Percentiles rank a stretch among this genome's conserved stretches.
Evolutionary conservation across 2,797 vertebrate genomes (phyloP).

Genomic region (Eulemur coronatus): DNA sequence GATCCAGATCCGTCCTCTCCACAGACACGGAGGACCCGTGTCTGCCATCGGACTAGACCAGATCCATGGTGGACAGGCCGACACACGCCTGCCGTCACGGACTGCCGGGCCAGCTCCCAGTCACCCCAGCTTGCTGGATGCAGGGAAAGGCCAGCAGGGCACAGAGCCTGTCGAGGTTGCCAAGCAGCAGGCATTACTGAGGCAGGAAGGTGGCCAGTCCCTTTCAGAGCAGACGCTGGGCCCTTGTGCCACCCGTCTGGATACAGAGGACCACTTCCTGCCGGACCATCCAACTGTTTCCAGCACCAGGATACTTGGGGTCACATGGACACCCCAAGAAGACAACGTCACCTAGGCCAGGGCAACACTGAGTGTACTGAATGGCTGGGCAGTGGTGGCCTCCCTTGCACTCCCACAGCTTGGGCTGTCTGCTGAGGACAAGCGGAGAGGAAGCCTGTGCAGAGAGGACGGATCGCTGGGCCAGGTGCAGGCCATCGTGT

Average conservation of each 20-base stretch:
- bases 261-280: background rate
- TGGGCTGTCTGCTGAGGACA: background rate
- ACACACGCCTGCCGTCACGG: rapidly evolving
- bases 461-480: rapidly evolving
- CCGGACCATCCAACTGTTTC: background rate
- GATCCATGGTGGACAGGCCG: background rate
- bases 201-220: background rate
- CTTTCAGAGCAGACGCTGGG: background rate
- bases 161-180: background rate
- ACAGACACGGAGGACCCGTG: rapidly evolving
- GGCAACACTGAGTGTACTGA: background rate
- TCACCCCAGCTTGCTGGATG: too few species aligned
- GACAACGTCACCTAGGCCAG: background rate
- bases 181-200: background rate
- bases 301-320: background rate
- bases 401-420: rapidly evolving
- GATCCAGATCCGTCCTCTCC: too few species aligned
- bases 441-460: background rate
- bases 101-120: background rate
- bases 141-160: background rate
- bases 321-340: background rate
- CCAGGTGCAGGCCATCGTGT: rapidly evolving
- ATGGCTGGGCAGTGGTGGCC: rapidly evolving
- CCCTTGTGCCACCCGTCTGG: background rate
- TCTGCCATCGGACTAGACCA: background rate